Percentiles rank a stretch among this genome's conserved stretches.
Conservation (phyloP, 2,888 invertebrate species). For the Oscheius sp. region DNA sequence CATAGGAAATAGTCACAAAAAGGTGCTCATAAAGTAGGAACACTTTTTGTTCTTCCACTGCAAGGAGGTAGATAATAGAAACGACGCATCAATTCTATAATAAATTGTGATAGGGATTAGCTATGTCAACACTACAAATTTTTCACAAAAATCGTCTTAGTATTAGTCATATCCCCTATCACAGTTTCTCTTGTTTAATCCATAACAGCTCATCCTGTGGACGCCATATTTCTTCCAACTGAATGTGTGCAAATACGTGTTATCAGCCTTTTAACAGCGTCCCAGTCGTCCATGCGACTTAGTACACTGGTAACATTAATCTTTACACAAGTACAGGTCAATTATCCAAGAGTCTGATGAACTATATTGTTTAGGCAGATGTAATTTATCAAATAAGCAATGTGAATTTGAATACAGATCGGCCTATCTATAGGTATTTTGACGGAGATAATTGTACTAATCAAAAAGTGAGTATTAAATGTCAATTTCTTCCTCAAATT, state of each 20-base stretch:
- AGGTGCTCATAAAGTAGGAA: no score
- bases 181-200: not conserved
- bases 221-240: slow-evolving; percentile 7
- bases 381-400: not conserved
- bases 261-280: slow-evolving; percentile 16
- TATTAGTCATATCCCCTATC: no score
- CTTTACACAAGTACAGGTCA: slow-evolving; percentile 7
- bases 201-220: not conserved
- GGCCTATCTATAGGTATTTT: not conserved
- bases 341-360: not conserved
- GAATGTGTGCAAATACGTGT: slow-evolving; percentile 24
- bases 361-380: not conserved
- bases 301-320: not conserved
- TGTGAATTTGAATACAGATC: slow-evolving; percentile 1
- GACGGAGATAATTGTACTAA: not conserved
- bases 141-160: no score
- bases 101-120: no score
- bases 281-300: slow-evolving; percentile 23
- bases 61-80: no score
- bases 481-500: not conserved
- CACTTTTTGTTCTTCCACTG: no score
- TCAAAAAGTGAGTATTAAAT: not conserved
- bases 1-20: no score
- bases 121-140: no score
- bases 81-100: no score